A percentile compares a stretch with the other conserved stretches of the same genome.
Conservation (phyloP, 2,797 vertebrate species). For the Rhinella marina region DNA sequence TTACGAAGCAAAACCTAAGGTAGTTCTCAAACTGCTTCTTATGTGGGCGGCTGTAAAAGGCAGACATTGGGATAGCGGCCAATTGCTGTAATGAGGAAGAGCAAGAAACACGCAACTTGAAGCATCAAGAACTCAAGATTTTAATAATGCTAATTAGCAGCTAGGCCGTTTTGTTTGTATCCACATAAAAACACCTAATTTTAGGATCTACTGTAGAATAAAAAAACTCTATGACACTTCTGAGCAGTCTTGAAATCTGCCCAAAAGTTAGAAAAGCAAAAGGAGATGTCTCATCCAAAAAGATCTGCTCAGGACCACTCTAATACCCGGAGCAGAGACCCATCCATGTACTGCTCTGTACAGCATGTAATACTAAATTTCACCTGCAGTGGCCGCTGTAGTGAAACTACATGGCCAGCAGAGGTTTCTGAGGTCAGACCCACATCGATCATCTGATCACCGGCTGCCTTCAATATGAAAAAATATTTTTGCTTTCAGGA, state of each 20-base stretch:
- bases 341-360: not conserved
- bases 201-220: no score
- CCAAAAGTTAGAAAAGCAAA: no score
- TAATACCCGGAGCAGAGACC: no score
- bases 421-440: not conserved
- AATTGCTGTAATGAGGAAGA: conserved; percentile 77
- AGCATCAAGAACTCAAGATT: no score
- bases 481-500: not conserved
- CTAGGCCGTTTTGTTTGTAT: no score
- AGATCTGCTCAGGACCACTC: no score
- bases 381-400: not conserved
- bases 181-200: no score
- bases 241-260: no score
- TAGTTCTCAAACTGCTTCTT: conserved; percentile 83
- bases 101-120: not conserved
- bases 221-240: no score
- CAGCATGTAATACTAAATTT: not conserved
- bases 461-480: not conserved
- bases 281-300: no score
- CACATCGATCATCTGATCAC: not conserved
- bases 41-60: conserved; percentile 84
- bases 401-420: not conserved
- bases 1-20: conserved; percentile 93
- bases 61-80: conserved; percentile 86
- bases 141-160: no score